Evolutionary conservation across 2,888 invertebrate species (phyloP).

Genomic region (Sphinx pinastri): DNA sequence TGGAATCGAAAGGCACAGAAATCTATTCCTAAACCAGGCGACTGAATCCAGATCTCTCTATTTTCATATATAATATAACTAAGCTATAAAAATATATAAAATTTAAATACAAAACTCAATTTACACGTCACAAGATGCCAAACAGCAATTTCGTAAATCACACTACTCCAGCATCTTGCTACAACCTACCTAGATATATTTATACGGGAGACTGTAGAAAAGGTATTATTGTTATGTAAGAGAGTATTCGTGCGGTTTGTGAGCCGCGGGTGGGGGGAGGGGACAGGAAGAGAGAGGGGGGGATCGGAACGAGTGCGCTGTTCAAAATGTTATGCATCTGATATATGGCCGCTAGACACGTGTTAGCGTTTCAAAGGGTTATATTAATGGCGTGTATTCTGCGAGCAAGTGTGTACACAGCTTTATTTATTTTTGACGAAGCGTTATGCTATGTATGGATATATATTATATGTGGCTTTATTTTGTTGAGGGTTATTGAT

Average conservation of each 20-base stretch:
- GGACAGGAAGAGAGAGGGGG: neutral
- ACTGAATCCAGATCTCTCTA: no score
- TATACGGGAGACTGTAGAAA: slow-evolving; percentile 51
- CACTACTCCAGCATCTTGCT: neutral
- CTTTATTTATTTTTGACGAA: slow-evolving; percentile 27
- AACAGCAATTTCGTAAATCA: neutral
- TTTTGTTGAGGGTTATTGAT: no score
- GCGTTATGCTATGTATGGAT: neutral
- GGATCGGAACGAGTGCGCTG: slow-evolving; percentile 67
- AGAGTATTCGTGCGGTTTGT: slow-evolving; percentile 77
- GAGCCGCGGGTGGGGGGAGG: slow-evolving; percentile 62
- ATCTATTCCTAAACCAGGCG: no score
- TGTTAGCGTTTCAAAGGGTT: slow-evolving; percentile 68
- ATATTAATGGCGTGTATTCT: slow-evolving; percentile 45
- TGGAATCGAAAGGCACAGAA: no score
- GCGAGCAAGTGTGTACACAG: slow-evolving; percentile 30
- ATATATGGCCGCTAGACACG: slow-evolving; percentile 67
- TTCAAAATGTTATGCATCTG: slow-evolving; percentile 69
- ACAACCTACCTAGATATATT: slow-evolving; percentile 41
- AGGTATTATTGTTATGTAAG: slow-evolving; percentile 82
- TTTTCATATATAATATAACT: no score
- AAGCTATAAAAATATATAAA: no score
- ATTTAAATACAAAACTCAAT: no score
- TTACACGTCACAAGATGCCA: neutral
- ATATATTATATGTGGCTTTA: neutral